Percentiles rank a stretch among this genome's conserved stretches.
Evolutionary conservation across 2,113 vertebrate genomes (phyloP).

Genomic region (Nycticryphes semicollaris): DNA sequence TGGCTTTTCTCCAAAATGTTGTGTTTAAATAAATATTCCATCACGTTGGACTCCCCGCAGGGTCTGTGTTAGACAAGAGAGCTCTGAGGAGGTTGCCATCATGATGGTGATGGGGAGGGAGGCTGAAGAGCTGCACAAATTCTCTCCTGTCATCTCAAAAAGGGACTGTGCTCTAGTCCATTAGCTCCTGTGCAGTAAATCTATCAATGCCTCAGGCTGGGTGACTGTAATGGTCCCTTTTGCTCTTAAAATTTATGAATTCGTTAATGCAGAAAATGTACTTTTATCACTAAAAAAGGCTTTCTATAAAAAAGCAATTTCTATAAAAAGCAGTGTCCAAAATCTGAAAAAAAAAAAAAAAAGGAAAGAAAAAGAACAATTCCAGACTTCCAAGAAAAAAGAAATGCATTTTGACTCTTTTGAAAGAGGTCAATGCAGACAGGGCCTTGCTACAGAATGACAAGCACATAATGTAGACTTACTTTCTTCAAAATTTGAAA

Average conservation of each 20-base stretch:
- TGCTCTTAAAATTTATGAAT: constrained; percentile 32
- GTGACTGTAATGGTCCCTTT: not conserved
- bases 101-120: not conserved
- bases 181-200: constrained; percentile 26
- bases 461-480: not conserved
- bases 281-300: not conserved
- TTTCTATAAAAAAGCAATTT: not conserved
- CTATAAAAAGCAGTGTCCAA: not conserved
- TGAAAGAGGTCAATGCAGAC: not conserved
- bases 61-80: not conserved
- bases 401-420: not conserved
- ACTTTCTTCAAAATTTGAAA: not conserved
- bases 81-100: not conserved
- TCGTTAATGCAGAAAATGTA: not conserved
- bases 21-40: not conserved
- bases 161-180: not conserved
- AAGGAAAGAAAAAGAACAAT: not conserved
- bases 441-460: not conserved
- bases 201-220: constrained; percentile 4
- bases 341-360: not conserved
- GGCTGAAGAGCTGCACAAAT: not conserved
- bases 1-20: not conserved
- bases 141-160: not conserved
- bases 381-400: not conserved
- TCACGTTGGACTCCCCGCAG: not conserved